Evolutionary conservation across 2,797 vertebrate genomes (phyloP), one percentile per base, ranked within the genome.

Genomic region (Enteromius afrohamiltoni): DNA sequence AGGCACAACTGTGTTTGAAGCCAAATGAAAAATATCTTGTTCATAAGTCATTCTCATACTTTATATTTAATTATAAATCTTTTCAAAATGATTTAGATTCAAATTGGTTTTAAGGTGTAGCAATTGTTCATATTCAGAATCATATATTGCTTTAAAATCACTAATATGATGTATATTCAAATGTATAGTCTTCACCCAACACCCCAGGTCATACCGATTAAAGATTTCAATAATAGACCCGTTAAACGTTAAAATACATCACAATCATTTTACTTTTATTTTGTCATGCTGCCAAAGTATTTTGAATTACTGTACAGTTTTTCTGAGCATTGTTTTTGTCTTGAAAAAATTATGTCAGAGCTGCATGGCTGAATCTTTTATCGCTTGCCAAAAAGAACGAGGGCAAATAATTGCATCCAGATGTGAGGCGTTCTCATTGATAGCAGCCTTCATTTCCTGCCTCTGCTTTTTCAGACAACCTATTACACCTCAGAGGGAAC

Each of bases 401-500:
- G 84, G 90, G 93, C 93, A 91, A 94, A 94, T 97, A 98, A 98
- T 96, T 96, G 96, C 95, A 91, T 96, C 94, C 98, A 99, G 97
- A 98, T 98, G 97, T 94, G 93, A 95, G 94, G 95, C 95, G 96
- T 97, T 97, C 95, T 91, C 94, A 94, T 94, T 95, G 96, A 99
- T 98, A 97, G 95, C 96, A 96, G 94, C 94, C 96, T 97, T 98
- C 97, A 98, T 98, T 98, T 98, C 97, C 97, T 99, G 96, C 96
- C 96, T 96, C 95, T 96, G 95, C 96, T 97, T 95, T 96, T 95
- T 96, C 95, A 96, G 96, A 97, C 96, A 96, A 96, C 95, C 96
- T 96, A 96, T 96, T 97, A 97, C 96, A 97, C 96, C 97, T 97
- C 95, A 95, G 96, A 92, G 90, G 95, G 95, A 97, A 96, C 96